Conservation (phyloP, 2,797 vertebrate species). For the Lemur catta region DNA sequence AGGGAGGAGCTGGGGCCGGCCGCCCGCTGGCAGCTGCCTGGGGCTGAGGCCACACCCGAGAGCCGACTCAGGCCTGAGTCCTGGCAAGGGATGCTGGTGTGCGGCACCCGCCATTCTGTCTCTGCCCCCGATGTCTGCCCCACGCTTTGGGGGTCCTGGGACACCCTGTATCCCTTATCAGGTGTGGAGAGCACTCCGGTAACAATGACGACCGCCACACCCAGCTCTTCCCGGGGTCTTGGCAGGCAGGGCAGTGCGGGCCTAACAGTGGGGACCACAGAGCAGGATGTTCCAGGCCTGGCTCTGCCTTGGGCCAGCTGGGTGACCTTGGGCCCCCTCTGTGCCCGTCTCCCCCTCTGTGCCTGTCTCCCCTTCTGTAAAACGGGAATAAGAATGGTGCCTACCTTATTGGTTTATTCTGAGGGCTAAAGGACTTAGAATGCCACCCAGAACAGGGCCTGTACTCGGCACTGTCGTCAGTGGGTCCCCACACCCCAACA, state of each 20-base stretch:
- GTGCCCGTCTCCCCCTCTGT: neutral
- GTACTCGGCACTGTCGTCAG: neutral
- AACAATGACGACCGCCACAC: neutral
- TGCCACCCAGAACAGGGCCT: accelerated
- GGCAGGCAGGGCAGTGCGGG: neutral
- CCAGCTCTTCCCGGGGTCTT: neutral
- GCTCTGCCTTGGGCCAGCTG: accelerated
- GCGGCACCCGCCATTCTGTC: neutral
- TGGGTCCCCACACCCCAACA: accelerated
- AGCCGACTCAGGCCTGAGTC: accelerated
- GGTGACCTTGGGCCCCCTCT: neutral
- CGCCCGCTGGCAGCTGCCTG: neutral
- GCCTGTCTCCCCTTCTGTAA: neutral
- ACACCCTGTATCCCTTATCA: neutral
- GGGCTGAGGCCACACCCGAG: accelerated
- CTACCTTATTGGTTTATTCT: accelerated
- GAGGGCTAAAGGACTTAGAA: neutral
- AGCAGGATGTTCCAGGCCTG: neutral
- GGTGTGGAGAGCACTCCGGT: neutral
- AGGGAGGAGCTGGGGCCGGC: accelerated
- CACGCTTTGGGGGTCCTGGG: accelerated
- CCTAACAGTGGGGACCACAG: accelerated
- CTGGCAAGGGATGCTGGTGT: accelerated
- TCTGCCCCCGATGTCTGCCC: accelerated
- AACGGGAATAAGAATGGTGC: neutral